Base-by-base conservation (phyloP, 1,140 invertebrate species). In the Hormaphis cornu region DNA sequence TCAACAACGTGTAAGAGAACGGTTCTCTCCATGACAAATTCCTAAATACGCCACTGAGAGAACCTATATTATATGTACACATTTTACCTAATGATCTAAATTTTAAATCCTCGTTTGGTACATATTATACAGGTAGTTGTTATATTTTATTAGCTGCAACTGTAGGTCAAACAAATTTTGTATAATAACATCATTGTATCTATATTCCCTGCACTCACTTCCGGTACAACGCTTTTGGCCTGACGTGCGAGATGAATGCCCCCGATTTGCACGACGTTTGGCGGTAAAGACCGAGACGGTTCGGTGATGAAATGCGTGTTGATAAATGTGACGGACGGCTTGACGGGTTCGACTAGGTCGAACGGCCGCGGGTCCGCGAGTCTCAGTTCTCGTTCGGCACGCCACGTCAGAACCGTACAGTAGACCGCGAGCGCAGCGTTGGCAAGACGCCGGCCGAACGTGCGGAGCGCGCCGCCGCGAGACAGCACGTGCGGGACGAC, bases 221-320 rank as follows among this genome's bases (percentile, higher is more conserved):
- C n/a, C n/a, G n/a, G n/a, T n/a, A n/a, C n/a, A n/a, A n/a, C n/a
- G n/a, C n/a, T n/a, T n/a, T n/a, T n/a, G n/a, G n/a, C n/a, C n/a
- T n/a, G n/a, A n/a, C n/a, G n/a, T n/a, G n/a, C n/a, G n/a, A 77
- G 73, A 35, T 79, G 76, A 42, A 79, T 56, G 10, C 77, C 77
- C 18, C 76, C 77, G n/a, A 77, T 71, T 71, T 76, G 71, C 9
- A 78, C 70, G 4, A 76, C 61, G 44, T 73, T 71, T 1, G 76
- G 75, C 2, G 73, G 44, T 18, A 74, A 40, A 9, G 77, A 74
- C 53, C 73, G 63, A 30, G 73, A 66, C 35, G 72, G 70, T 18
- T 72, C 53, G 6, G 53, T 56, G 1, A 56, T 71, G 37, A 71
- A 72, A 66, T 78, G 76, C 8, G 72, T 72, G 63, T 78, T 87